phyloP scores from a whole-genome alignment of 2,113 vertebrate species.

The Pleuronectes platessa region DNA sequence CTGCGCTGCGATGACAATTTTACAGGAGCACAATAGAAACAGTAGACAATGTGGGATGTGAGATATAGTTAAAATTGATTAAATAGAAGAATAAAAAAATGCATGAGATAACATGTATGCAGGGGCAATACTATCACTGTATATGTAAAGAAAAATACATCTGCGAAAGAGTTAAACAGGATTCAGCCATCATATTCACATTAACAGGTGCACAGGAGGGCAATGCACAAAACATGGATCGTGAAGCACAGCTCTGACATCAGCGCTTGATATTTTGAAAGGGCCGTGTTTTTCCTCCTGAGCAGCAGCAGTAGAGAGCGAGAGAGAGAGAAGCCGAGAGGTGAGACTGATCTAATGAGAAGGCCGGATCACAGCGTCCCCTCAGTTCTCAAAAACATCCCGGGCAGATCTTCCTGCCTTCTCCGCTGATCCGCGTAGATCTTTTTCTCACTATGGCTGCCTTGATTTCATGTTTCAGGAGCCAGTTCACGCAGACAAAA shows the following conservation, averaged over 20 bases:
- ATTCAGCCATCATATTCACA: neutral
- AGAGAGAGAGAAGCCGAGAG: constrained; percentile 15
- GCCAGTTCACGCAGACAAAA: constrained; percentile 22
- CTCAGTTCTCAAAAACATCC: constrained; percentile 49
- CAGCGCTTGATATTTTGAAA: neutral
- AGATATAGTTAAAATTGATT: neutral
- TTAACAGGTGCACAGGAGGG: constrained; percentile 34
- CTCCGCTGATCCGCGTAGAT: constrained; percentile 27
- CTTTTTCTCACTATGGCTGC: constrained; percentile 31
- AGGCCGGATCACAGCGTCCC: constrained; percentile 60
- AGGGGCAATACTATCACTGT: neutral
- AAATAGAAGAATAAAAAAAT: neutral
- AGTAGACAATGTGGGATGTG: neutral
- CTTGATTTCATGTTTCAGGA: constrained; percentile 46
- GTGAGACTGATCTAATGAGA: constrained; percentile 70
- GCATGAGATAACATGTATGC: neutral
- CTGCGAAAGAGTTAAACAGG: neutral
- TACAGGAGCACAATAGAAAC: neutral
- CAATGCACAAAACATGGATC: constrained; percentile 14
- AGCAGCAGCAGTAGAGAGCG: constrained; percentile 19
- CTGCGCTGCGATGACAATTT: neutral
- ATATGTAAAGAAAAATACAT: neutral
- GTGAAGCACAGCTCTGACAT: constrained; percentile 8
- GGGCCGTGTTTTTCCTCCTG: too few relatives aligned
- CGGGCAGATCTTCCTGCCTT: constrained; percentile 36